A percentile compares a stretch with the other conserved stretches of the same genome.
Evolutionary conservation across 2,113 vertebrate genomes (phyloP).

Genomic region (Paracanthobrama guichenoti): DNA sequence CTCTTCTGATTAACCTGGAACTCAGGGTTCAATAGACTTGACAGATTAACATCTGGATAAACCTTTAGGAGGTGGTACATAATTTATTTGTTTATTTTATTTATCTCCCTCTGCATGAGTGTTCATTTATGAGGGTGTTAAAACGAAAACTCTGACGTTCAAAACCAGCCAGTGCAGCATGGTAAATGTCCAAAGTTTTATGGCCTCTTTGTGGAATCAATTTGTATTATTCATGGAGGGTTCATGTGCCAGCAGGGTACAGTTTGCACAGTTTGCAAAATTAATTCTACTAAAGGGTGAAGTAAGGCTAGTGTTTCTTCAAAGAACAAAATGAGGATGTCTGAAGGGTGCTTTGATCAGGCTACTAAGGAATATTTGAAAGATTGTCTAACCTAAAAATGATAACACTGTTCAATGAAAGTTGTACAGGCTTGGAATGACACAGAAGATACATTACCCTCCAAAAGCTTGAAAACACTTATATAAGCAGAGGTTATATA

Average conservation of each 20-base stretch:
- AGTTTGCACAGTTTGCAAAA: slow-evolving; percentile 39
- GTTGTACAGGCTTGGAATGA: too few species aligned
- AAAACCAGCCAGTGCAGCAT: slow-evolving; percentile 1
- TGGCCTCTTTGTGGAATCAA: slow-evolving; percentile 32
- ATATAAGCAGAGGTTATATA: not conserved
- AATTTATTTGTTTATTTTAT: slow-evolving; percentile 34
- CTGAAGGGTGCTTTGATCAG: slow-evolving; percentile 26
- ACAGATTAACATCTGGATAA: slow-evolving; percentile 45
- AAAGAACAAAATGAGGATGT: not conserved
- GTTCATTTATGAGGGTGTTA: slow-evolving; percentile 34
- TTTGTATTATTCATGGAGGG: slow-evolving; percentile 38
- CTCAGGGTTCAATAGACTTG: slow-evolving; percentile 32
- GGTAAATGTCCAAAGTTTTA: slow-evolving; percentile 36
- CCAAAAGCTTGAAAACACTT: not conserved
- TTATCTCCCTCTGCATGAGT: slow-evolving; percentile 20
- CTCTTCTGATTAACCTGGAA: slow-evolving; percentile 65
- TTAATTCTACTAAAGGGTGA: slow-evolving; percentile 31
- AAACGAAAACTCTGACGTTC: not conserved
- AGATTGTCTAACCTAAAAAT: not conserved
- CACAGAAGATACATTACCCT: slow-evolving; percentile 8
- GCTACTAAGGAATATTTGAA: not conserved
- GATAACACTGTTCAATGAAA: not conserved
- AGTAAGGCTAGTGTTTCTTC: slow-evolving; percentile 24
- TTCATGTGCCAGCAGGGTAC: slow-evolving; percentile 28
- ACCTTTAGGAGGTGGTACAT: slow-evolving; percentile 12